Base-by-base conservation (phyloP, 1,140 invertebrate species). In the Liolophura sinensis region DNA sequence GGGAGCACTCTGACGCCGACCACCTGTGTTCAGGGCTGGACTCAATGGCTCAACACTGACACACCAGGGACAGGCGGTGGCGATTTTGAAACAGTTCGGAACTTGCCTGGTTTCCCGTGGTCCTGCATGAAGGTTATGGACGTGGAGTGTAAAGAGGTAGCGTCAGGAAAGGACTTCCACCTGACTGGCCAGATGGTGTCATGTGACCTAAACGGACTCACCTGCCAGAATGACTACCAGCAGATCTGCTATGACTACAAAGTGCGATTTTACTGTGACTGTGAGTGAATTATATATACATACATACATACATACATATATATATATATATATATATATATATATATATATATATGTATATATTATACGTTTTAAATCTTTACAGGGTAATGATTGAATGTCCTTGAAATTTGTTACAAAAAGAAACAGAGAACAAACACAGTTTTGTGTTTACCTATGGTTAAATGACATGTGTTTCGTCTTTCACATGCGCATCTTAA, bases 231-330 rank as follows among this genome's bases (percentile, higher is more conserved):
- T 49, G 64, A 65, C n/a, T 52, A 61, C 1, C 27, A 25, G 1
- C 72, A 78, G 51, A 66, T 59, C 4, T 78, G 76, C 57, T 40
- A 57, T 15, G 76, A 78, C 47, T 82, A 80, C 65, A 79, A 82
- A 60, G 73, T 86, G 27, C 71, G 82, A 47, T 76, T 84, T 25
- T 75, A 78, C 55, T 86, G 85, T 60, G 69, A 82, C 62, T 86
- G 85, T 68, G 62, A 47, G 59, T 50, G 56, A 40, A 68, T 67
- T 68, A 64, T 68, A 64, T 68, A 18, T 48, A 51, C 25, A 5
- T 60, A 20, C 56, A 58, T n/a, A n/a, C n/a, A n/a, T n/a, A n/a
- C n/a, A n/a, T n/a, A n/a, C n/a, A n/a, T n/a, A n/a, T n/a, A n/a
- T n/a, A n/a, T n/a, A n/a, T n/a, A n/a, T n/a, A n/a, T n/a, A n/a